phyloP scores from a whole-genome alignment of 1,140 invertebrate genomes.

The Halictus rubicundus region DNA sequence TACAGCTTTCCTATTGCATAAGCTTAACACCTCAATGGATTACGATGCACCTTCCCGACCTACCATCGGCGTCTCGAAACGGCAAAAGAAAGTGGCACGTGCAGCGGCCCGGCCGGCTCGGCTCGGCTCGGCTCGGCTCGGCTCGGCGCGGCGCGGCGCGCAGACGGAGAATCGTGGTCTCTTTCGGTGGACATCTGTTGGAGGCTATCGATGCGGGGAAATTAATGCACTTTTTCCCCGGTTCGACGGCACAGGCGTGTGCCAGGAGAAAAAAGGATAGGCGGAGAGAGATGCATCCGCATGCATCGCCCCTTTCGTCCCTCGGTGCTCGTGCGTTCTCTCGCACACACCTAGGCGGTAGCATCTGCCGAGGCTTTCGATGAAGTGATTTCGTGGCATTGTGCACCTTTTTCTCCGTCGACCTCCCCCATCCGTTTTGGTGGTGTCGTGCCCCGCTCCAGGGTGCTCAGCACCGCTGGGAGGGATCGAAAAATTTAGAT shows the following conservation, averaged over 20 bases:
- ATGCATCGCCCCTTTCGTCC: conserved; percentile 31
- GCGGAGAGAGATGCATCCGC: conserved; percentile 36
- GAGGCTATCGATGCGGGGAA: conserved; percentile 28
- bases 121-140: too few relatives aligned
- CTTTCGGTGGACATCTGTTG: conserved; percentile 48
- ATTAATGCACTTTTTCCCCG: conserved; percentile 55
- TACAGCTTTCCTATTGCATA: conserved; percentile 4
- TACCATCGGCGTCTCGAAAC: not conserved
- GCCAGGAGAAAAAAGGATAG: not conserved
- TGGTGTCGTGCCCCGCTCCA: conserved; percentile 7
- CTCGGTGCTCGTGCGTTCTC: not conserved
- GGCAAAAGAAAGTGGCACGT: conserved; percentile 31
- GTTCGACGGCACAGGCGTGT: conserved; percentile 30
- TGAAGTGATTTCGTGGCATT: conserved; percentile 70
- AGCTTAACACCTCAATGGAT: not conserved
- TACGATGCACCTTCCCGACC: not conserved
- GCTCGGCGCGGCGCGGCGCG: not conserved
- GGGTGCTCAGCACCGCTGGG: conserved; percentile 34
- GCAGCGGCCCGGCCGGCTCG: not conserved
- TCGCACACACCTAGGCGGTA: conserved; percentile 38
- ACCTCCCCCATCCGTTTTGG: conserved; percentile 10
- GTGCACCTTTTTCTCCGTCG: conserved; percentile 53
- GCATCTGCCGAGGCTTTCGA: conserved; percentile 70
- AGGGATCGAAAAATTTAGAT: conserved; percentile 57
- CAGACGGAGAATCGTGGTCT: conserved; percentile 3